phyloP scores from a whole-genome alignment of 1,140 invertebrate genomes.

The Stratiolaelaps scimitus region DNA sequence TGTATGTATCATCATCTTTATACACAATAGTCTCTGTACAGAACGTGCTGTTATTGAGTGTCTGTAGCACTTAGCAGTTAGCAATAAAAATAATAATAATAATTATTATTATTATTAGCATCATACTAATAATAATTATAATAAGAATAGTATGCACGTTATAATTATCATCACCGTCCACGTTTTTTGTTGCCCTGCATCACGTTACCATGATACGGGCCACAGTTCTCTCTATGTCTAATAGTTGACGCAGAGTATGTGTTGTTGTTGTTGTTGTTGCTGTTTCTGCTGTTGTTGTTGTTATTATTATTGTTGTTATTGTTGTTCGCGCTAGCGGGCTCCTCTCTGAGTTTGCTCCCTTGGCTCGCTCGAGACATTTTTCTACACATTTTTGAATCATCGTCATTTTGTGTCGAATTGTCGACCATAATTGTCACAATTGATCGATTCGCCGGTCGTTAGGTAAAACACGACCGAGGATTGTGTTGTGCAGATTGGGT shows the following conservation, averaged over 20 bases:
- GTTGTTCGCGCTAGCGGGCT: neutral
- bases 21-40: conserved; percentile 27
- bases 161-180: too few species aligned
- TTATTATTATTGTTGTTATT: neutral
- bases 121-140: too few species aligned
- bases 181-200: neutral
- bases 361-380: neutral
- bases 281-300: too few species aligned
- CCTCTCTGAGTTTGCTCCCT: conserved; percentile 27
- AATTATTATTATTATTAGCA: too few species aligned
- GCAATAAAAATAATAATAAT: too few species aligned
- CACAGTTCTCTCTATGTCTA: neutral
- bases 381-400: neutral
- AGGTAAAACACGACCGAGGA: too few species aligned
- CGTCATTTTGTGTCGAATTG: too few species aligned
- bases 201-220: neutral
- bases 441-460: too few species aligned
- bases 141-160: too few species aligned
- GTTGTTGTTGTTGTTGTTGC: neutral
- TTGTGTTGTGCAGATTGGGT: too few species aligned
- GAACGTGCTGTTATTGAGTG: conserved; percentile 4
- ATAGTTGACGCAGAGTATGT: neutral
- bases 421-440: too few species aligned
- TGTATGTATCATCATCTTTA: conserved; percentile 13
- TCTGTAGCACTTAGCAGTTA: conserved; percentile 19